These are phyloP conservation scores for Gobius niger DNA, from an alignment of 2,113 vertebrate genomes.

Conservation along the genomic window DNA sequence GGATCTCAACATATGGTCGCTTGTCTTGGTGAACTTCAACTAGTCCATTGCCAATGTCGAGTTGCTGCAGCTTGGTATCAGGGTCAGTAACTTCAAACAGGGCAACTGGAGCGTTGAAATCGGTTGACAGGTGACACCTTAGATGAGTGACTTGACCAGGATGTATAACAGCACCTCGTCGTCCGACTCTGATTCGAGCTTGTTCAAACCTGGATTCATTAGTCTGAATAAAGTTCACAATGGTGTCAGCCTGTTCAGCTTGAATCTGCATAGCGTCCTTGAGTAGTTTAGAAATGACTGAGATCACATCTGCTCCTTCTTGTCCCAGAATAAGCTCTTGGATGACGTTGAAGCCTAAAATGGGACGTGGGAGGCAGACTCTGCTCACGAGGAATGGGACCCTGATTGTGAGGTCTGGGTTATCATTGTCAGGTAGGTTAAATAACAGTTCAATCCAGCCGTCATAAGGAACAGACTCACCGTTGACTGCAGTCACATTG, in stretches of 20 bases:
- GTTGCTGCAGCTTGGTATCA: neutral
- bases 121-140: neutral
- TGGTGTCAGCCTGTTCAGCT: neutral
- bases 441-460: neutral
- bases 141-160: neutral
- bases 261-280: conserved; percentile 3
- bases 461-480: neutral
- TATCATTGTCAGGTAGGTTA: neutral
- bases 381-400: conserved; percentile 1
- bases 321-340: neutral
- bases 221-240: neutral
- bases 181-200: neutral
- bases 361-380: neutral
- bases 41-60: neutral
- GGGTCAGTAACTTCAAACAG: neutral
- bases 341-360: neutral
- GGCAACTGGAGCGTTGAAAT: neutral
- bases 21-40: neutral
- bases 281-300: neutral
- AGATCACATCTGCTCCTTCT: neutral
- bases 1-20: neutral
- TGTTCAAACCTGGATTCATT: neutral
- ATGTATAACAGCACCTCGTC: neutral
- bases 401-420: neutral
- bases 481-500: neutral